These are phyloP conservation scores for Psittacula cyanocephala DNA, from an alignment of 2,113 vertebrate species.

Conservation along the genomic window DNA sequence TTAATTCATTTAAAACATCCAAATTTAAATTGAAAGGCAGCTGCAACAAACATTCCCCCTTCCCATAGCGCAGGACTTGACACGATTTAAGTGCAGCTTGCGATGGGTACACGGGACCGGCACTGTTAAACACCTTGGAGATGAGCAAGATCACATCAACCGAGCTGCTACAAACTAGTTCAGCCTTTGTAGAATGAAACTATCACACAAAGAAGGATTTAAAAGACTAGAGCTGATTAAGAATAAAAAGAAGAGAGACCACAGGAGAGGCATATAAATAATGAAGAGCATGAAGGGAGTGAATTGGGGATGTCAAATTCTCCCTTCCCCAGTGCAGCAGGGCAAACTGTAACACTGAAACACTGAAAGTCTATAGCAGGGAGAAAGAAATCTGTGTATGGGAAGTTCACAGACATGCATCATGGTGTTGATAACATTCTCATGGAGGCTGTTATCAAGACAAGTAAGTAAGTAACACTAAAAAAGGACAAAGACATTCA, in stretches of 20 bases:
- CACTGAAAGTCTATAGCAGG: background rate
- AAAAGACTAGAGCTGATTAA: slow-evolving; percentile 33
- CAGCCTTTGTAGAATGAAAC: slow-evolving; percentile 33
- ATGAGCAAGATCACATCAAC: slow-evolving; percentile 3
- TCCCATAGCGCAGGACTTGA: background rate
- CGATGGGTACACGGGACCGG: background rate
- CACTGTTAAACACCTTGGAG: slow-evolving; percentile 25
- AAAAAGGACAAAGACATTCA: background rate
- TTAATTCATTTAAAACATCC: slow-evolving; percentile 68
- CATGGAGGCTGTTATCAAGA: background rate
- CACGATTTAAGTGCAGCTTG: slow-evolving; percentile 17
- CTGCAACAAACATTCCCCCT: slow-evolving; percentile 47
- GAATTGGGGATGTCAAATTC: background rate
- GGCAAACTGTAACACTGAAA: background rate
- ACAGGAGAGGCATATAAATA: slow-evolving; percentile 12
- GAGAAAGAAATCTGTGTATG: background rate
- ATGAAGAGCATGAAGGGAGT: background rate
- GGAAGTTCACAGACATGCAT: background rate
- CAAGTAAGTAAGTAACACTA: background rate
- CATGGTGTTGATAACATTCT: background rate
- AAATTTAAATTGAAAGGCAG: slow-evolving; percentile 48
- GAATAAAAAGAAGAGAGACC: slow-evolving; percentile 17
- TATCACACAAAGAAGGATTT: slow-evolving; percentile 17
- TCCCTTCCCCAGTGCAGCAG: background rate
- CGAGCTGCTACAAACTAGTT: slow-evolving; percentile 3